phyloP scores from a whole-genome alignment of 2,888 invertebrate genomes.

The Ligdia adustata region DNA sequence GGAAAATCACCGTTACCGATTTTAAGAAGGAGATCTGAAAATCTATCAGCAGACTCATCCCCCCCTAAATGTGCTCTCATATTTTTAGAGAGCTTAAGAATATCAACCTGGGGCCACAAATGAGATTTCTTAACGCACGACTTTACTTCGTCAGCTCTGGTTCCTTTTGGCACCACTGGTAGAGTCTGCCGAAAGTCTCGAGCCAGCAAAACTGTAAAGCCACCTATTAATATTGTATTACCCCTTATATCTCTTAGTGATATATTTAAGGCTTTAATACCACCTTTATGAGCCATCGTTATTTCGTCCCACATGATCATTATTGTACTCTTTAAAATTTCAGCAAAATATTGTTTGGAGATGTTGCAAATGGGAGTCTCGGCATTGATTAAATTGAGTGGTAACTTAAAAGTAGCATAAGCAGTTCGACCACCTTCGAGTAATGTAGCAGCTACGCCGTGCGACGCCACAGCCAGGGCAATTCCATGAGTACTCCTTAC shows the following conservation, averaged over 20 bases:
- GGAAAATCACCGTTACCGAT: background rate
- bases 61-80: constrained; percentile 7
- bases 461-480: background rate
- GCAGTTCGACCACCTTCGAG: background rate
- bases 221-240: background rate
- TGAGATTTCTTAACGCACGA: constrained; percentile 33
- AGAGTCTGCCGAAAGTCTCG: constrained; percentile 26
- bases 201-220: background rate
- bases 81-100: background rate
- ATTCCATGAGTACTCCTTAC: too few relatives aligned
- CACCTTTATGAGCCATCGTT: background rate
- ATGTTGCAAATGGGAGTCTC: background rate
- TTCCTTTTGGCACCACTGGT: constrained; percentile 28
- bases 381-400: background rate
- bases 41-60: background rate
- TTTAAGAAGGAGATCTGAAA: background rate
- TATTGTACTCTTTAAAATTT: background rate
- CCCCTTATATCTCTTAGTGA: background rate
- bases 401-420: background rate
- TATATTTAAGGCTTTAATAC: background rate
- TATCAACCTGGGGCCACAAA: constrained; percentile 19
- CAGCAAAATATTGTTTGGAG: background rate
- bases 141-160: constrained; percentile 28
- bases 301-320: background rate
- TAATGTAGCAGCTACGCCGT: background rate